Evolutionary conservation across 2,888 invertebrate species (phyloP).

Genomic region (Trachelus stipa): DNA sequence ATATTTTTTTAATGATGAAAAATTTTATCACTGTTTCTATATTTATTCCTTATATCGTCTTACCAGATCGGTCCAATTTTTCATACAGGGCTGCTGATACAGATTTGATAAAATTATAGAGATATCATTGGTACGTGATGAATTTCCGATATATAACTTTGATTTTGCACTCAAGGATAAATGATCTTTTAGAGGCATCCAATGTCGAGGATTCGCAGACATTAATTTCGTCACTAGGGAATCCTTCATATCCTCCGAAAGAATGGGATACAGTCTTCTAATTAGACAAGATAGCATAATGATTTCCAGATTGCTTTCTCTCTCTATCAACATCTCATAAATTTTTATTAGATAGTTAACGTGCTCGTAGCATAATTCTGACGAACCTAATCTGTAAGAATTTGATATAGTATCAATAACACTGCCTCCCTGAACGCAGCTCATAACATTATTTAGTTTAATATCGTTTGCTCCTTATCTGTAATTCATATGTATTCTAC

Average conservation of each 20-base stretch:
- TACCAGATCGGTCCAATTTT: slow-evolving; percentile 51
- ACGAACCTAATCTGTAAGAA: slow-evolving; percentile 45
- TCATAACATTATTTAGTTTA: no score
- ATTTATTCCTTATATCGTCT: slow-evolving; percentile 18
- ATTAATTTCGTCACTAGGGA: slow-evolving; percentile 25
- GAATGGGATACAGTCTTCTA: slow-evolving; percentile 46
- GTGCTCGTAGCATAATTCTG: slow-evolving; percentile 48
- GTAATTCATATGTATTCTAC: not conserved
- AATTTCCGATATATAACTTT: slow-evolving; percentile 9
- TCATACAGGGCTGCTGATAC: not conserved
- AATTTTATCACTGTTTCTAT: not conserved
- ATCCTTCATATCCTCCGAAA: slow-evolving; percentile 45
- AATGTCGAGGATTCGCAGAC: slow-evolving; percentile 18
- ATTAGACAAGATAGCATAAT: slow-evolving; percentile 49
- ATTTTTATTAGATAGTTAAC: slow-evolving; percentile 50
- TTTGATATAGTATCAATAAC: not conserved
- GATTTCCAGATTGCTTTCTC: slow-evolving; percentile 43
- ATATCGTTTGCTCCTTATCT: not conserved
- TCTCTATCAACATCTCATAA: slow-evolving; percentile 40
- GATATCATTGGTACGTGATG: slow-evolving; percentile 4
- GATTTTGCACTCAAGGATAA: slow-evolving; percentile 21
- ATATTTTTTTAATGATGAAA: not conserved
- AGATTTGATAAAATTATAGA: slow-evolving; percentile 1
- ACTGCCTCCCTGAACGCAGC: no score
- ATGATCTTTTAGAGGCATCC: slow-evolving; percentile 28